These are phyloP conservation scores for Bryconaethiops microstoma DNA, from an alignment of 2,797 vertebrate genomes.

Conservation along the genomic window DNA sequence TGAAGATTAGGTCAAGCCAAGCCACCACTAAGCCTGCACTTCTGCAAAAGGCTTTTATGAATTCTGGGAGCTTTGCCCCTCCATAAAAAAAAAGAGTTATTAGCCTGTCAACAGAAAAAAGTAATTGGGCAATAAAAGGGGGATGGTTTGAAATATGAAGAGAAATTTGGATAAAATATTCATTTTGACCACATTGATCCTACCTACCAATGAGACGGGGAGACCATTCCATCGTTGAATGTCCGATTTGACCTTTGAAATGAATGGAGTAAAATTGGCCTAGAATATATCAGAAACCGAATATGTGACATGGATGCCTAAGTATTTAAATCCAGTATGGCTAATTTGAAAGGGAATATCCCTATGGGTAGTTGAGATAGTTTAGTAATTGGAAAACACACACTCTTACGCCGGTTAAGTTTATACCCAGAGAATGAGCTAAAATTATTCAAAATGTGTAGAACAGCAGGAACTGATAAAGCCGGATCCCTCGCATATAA, in stretches of 20 bases:
- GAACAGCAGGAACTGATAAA: not conserved
- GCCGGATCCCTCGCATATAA: slow-evolving; percentile 8
- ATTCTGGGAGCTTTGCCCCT: slow-evolving; percentile 14
- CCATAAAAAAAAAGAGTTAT: slow-evolving; percentile 5
- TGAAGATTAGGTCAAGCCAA: slow-evolving; percentile 13
- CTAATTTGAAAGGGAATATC: slow-evolving; percentile 24
- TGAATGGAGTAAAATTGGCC: slow-evolving; percentile 22
- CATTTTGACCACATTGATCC: slow-evolving; percentile 36
- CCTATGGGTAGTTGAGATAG: too few species aligned
- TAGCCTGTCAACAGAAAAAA: not conserved
- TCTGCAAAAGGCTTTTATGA: slow-evolving; percentile 31
- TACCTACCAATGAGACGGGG: slow-evolving; percentile 11
- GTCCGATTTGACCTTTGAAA: slow-evolving; percentile 17
- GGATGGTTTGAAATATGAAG: slow-evolving; percentile 36
- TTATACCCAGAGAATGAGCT: slow-evolving; percentile 25
- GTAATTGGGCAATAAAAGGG: too few species aligned
- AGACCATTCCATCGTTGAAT: slow-evolving; percentile 13
- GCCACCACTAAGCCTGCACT: slow-evolving; percentile 25
- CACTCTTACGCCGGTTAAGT: slow-evolving; percentile 22
- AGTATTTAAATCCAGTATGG: slow-evolving; percentile 30
- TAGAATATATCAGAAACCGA: not conserved
- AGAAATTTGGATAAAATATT: slow-evolving; percentile 22
- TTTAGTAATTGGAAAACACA: slow-evolving; percentile 5
- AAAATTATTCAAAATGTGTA: slow-evolving; percentile 21
- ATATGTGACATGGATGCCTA: slow-evolving; percentile 28